Evolutionary conservation across 1,140 invertebrate species (phyloP).

Genomic region (Tribolium madens): DNA sequence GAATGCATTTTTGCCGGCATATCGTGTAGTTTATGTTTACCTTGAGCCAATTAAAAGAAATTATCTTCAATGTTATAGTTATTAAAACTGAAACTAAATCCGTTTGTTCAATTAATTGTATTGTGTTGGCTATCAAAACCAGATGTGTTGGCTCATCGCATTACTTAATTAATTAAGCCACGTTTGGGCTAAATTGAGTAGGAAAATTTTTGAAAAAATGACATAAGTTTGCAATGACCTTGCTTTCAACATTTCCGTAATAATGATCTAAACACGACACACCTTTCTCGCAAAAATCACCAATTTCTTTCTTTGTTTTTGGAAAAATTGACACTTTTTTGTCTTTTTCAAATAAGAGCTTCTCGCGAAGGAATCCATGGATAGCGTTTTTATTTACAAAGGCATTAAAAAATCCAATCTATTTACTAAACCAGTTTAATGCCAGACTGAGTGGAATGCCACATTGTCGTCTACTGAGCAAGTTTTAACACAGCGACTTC

Average conservation of each 20-base stretch:
- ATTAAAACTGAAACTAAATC: constrained; percentile 7
- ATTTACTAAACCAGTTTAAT: constrained; percentile 36
- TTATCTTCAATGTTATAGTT: constrained; percentile 12
- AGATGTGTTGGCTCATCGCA: not conserved
- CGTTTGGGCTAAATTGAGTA: not conserved
- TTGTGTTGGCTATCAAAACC: not conserved
- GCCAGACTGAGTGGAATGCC: constrained; percentile 27
- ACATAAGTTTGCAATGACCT: not conserved
- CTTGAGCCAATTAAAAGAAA: constrained; percentile 29
- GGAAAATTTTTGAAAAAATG: not conserved
- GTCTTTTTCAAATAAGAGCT: not conserved
- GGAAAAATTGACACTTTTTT: not conserved
- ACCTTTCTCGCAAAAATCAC: not conserved
- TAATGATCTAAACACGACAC: not conserved
- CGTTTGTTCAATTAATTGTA: not conserved
- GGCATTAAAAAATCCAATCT: constrained; percentile 20
- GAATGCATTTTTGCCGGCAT: constrained; percentile 21
- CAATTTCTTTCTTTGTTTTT: not conserved
- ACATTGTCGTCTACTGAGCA: constrained; percentile 13
- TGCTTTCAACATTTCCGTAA: not conserved
- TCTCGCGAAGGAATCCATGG: not conserved
- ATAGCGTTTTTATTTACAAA: constrained; percentile 1
- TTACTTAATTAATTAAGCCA: not conserved
- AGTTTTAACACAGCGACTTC: constrained; percentile 18
- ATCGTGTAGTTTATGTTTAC: constrained; percentile 3